These are phyloP conservation scores for Nemurella pictetii DNA, from an alignment of 2,888 invertebrate genomes.

Conservation along the genomic window DNA sequence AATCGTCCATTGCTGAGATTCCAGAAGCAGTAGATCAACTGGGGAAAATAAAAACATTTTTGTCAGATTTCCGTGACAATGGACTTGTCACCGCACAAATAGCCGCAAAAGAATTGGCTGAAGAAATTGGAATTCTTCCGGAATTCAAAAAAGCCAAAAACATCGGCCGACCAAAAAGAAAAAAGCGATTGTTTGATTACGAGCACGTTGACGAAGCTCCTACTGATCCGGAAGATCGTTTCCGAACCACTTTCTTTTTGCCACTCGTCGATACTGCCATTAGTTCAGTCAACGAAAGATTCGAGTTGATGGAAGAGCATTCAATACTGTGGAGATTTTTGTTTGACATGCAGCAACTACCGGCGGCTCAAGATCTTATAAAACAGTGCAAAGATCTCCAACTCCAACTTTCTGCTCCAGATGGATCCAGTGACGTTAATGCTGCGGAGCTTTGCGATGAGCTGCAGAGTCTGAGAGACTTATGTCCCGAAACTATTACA, in stretches of 20 bases:
- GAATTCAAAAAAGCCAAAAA: not conserved
- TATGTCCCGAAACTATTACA: not conserved
- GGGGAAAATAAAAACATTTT: too few relatives aligned
- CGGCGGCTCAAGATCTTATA: not conserved
- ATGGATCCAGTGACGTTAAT: conserved; percentile 14
- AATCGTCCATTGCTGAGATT: not conserved
- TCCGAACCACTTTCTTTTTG: not conserved
- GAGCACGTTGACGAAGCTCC: not conserved
- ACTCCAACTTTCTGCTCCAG: not conserved
- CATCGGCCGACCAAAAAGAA: not conserved
- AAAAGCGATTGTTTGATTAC: not conserved
- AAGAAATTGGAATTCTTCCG: not conserved
- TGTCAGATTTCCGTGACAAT: not conserved
- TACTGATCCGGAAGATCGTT: not conserved
- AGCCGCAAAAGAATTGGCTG: not conserved
- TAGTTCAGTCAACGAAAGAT: not conserved
- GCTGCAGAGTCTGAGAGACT: not conserved
- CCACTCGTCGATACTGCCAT: not conserved
- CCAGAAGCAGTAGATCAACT: not conserved
- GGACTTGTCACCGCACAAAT: not conserved
- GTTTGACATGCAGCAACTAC: not conserved
- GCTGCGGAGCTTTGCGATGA: not conserved
- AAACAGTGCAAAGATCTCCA: not conserved
- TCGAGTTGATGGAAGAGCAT: not conserved
- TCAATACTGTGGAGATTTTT: not conserved